Evolutionary conservation across 2,113 vertebrate genomes (phyloP).

Genomic region (Myiozetetes cayanensis): DNA sequence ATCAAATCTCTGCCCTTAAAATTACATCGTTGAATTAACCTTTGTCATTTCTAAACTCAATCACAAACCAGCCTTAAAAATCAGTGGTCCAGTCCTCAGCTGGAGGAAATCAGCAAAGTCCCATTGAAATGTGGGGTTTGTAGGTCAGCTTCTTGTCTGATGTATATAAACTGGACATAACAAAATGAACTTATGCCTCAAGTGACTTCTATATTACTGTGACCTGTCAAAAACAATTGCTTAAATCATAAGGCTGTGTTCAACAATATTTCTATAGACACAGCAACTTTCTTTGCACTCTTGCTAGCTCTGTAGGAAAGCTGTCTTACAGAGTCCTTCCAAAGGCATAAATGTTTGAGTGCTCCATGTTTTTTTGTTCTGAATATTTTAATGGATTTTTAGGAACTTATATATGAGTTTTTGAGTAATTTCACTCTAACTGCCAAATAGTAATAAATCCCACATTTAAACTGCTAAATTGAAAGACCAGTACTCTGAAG

Average conservation of each 20-base stretch:
- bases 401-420: background rate
- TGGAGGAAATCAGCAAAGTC: background rate
- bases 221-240: conserved; percentile 25
- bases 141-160: conserved; percentile 19
- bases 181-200: conserved; percentile 28
- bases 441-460: background rate
- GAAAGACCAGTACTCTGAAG: background rate
- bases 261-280: conserved; percentile 8
- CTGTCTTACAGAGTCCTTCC: background rate
- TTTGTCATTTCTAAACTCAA: background rate
- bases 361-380: background rate
- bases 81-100: background rate
- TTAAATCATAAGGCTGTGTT: background rate
- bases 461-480: background rate
- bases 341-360: background rate
- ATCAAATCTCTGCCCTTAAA: background rate
- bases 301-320: background rate
- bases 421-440: background rate
- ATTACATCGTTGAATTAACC: background rate
- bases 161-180: conserved; percentile 3
- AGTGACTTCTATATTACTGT: conserved; percentile 5
- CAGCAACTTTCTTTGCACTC: background rate
- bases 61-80: background rate
- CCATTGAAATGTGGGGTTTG: background rate
- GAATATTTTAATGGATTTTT: background rate